phyloP scores from a whole-genome alignment of 2,888 invertebrate genomes.

The Oligia fasciuncula region DNA sequence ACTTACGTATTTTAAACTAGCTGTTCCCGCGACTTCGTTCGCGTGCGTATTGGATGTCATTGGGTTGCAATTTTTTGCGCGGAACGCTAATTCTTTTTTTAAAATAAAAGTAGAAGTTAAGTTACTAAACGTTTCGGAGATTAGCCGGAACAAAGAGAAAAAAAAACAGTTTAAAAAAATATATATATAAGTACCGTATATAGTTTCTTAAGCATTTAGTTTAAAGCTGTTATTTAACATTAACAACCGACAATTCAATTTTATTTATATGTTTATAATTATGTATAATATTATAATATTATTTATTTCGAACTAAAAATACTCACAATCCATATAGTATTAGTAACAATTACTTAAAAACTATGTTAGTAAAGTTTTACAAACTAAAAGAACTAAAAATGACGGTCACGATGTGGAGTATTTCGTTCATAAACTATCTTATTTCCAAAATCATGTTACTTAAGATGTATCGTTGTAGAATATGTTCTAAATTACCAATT shows the following conservation, averaged over 20 bases:
- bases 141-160: too few species aligned
- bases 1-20: too few species aligned
- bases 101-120: background rate
- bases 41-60: background rate
- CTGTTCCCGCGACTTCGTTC: background rate
- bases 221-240: background rate
- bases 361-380: background rate
- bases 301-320: background rate
- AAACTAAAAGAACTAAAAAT: background rate
- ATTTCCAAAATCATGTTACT: constrained; percentile 44
- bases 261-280: background rate
- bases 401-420: background rate
- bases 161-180: too few species aligned
- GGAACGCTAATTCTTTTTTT: background rate
- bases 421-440: background rate
- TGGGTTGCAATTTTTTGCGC: background rate
- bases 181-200: too few species aligned
- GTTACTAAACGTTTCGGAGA: background rate
- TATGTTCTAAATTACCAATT: constrained; percentile 51
- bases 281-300: too few species aligned
- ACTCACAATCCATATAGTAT: background rate
- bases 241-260: background rate
- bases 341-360: background rate
- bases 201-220: background rate
- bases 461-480: constrained; percentile 37